Base-by-base conservation (phyloP, 2,888 invertebrate genomes). In the Petrolisthes cinctipes region DNA sequence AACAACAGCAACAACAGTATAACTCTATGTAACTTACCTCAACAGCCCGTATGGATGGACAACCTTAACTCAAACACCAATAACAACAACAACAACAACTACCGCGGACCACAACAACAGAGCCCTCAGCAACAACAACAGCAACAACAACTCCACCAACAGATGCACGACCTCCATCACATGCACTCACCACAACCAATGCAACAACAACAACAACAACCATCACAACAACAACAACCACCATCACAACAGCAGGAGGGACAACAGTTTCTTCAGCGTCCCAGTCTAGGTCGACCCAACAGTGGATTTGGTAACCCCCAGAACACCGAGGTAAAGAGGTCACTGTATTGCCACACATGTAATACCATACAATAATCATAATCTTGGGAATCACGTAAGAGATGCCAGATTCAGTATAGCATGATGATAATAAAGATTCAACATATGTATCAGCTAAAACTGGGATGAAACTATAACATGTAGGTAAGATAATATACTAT, bases 31-130 rank as follows among this genome's bases (percentile, higher is more conserved):
- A 37, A 0, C 23, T 56, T n/a, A 61, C 1, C 71, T 56, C 9
- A 14, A 23, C 85, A 84, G 88, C 88, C 88, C 5, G 82, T 88
- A 7, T 88, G 88, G 88, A 81, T 85, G 84, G 88, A 88, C 53
- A 68, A 83, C 5, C 71, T 73, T 4, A 76, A 82, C 54, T 81
- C 23, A 7, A 57, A 76, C 83, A 76, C 23, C 23, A 14, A 6
- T 51, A 23, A 0, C 86, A 81, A 53, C 81, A 73, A 57, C 73
- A 17, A n/a, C 86, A 80, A n/a, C 83, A 57, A 68, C 82, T 14
- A 61, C 61, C 20, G 20, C 71, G 20, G 20, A 6, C n/a, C 71
- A 14, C 71, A 71, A 71, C 71, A 61, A 61, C 61, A 9, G 17
- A 9, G 11, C 61, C 61, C 61, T 14, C 61, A 9, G 7, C 80